Conservation (phyloP, 2,888 invertebrate genomes). For the Amphipoea lucens region DNA sequence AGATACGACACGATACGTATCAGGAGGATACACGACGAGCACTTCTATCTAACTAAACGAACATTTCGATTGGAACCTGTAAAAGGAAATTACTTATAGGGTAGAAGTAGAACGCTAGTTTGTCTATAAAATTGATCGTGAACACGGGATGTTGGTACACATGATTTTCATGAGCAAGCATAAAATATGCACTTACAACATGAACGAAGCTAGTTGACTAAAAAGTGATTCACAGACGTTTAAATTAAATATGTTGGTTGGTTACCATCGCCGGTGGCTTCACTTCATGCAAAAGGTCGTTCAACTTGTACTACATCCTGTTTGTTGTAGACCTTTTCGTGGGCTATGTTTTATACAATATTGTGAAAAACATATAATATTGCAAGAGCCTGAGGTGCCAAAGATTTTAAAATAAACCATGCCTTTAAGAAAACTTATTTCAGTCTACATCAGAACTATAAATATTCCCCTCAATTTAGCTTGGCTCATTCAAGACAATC, state of each 20-base stretch:
- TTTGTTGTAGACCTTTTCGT: slow-evolving; percentile 68
- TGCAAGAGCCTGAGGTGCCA: neutral
- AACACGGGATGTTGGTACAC: slow-evolving; percentile 30
- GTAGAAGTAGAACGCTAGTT: slow-evolving; percentile 25
- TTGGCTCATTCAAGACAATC: slow-evolving; percentile 47
- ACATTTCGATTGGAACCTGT: slow-evolving; percentile 20
- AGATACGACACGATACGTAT: slow-evolving; percentile 16
- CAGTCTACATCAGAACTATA: slow-evolving; percentile 16
- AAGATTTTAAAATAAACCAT: neutral
- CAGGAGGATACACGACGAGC: neutral
- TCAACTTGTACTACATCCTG: slow-evolving; percentile 82
- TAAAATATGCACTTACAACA: slow-evolving; percentile 57
- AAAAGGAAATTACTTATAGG: slow-evolving; percentile 39
- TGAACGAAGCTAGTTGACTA: slow-evolving; percentile 71
- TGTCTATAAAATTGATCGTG: slow-evolving; percentile 39
- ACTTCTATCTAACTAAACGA: slow-evolving; percentile 20
- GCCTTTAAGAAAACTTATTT: slow-evolving; percentile 4
- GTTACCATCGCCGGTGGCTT: slow-evolving; percentile 76
- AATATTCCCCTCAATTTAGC: slow-evolving; percentile 41
- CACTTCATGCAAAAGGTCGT: slow-evolving; percentile 80
- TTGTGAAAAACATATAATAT: slow-evolving; percentile 14
- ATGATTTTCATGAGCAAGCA: slow-evolving; percentile 45
- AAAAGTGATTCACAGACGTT: slow-evolving; percentile 76
- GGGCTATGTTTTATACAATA: slow-evolving; percentile 32
- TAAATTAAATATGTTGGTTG: slow-evolving; percentile 74